A percentile compares a stretch with the other conserved stretches of the same genome.
These are phyloP conservation scores for Rhizoglyphus robini DNA, from an alignment of 1,140 invertebrate genomes.

Conservation along the genomic window DNA sequence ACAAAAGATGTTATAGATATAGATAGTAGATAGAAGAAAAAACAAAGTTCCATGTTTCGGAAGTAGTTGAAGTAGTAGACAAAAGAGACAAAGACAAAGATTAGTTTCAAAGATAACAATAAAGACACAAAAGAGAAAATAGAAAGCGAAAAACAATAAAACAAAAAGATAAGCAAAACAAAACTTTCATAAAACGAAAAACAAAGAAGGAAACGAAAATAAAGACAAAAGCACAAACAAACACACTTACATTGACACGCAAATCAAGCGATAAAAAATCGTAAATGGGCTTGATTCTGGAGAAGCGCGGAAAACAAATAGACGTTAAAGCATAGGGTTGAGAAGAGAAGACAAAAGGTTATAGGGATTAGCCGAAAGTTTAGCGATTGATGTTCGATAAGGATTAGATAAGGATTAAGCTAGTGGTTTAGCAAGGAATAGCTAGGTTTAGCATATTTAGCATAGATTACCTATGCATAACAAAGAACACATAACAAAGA, in stretches of 20 bases:
- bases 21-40: background rate
- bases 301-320: background rate
- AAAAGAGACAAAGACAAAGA: slow-evolving; percentile 30
- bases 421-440: too few relatives aligned
- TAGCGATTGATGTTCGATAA: too few relatives aligned
- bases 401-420: too few relatives aligned
- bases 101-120: too few relatives aligned
- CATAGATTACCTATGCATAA: too few relatives aligned
- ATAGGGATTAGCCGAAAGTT: too few relatives aligned
- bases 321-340: background rate
- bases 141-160: background rate
- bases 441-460: too few relatives aligned
- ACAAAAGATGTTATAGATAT: slow-evolving; percentile 26
- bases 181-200: background rate
- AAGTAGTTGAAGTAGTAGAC: background rate
- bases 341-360: background rate
- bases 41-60: slow-evolving; percentile 27
- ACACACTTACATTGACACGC: background rate
- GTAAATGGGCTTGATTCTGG: background rate
- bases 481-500: too few relatives aligned
- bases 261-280: background rate
- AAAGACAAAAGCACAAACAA: background rate
- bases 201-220: background rate
- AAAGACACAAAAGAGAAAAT: background rate
- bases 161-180: background rate